These are phyloP conservation scores for Apis laboriosa DNA, from an alignment of 1,140 invertebrate species.

Conservation along the genomic window DNA sequence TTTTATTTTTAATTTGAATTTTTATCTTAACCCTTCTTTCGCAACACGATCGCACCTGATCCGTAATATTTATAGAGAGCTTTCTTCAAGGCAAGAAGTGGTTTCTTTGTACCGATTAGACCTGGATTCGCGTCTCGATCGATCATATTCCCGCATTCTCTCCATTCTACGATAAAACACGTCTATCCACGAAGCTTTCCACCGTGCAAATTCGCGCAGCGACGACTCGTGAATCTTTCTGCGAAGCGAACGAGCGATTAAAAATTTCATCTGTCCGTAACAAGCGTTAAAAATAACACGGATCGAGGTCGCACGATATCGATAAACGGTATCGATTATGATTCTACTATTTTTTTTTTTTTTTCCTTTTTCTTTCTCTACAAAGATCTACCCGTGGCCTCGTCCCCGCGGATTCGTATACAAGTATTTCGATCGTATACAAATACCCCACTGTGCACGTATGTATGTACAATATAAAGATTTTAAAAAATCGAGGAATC, in stretches of 20 bases:
- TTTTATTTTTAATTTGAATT: neutral
- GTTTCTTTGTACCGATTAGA: slow-evolving; percentile 79
- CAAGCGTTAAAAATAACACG: slow-evolving; percentile 28
- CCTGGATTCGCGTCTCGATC: slow-evolving; percentile 67
- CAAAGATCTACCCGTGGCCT: no score
- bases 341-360: neutral
- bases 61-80: slow-evolving; percentile 75
- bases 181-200: slow-evolving; percentile 14
- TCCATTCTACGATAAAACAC: neutral
- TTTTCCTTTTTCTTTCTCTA: no score
- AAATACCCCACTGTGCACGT: slow-evolving; percentile 27
- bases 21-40: slow-evolving; percentile 1
- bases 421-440: slow-evolving; percentile 73
- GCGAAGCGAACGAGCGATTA: slow-evolving; percentile 15
- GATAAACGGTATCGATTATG: neutral
- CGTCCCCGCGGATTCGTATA: slow-evolving; percentile 63
- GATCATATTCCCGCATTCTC: slow-evolving; percentile 48
- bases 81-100: slow-evolving; percentile 79
- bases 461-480: slow-evolving; percentile 54
- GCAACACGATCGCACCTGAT: slow-evolving; percentile 29
- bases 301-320: neutral
- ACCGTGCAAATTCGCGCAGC: neutral
- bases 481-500: slow-evolving; percentile 41
- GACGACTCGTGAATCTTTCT: slow-evolving; percentile 13
- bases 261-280: slow-evolving; percentile 3